phyloP scores from a whole-genome alignment of 2,888 invertebrate species.

The Abscondita cerata region DNA sequence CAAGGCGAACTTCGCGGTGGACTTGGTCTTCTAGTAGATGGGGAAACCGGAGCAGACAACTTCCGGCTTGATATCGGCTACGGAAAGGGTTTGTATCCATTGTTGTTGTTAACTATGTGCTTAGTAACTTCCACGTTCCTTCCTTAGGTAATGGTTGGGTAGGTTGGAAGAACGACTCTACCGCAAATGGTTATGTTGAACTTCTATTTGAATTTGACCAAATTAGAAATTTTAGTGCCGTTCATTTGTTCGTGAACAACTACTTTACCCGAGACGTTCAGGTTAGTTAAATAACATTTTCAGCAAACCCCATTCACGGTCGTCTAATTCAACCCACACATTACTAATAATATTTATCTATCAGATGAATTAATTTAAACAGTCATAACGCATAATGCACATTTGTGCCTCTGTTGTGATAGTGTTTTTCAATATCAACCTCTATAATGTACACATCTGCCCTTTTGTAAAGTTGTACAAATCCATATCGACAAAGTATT shows the following conservation, averaged over 20 bases:
- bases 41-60: slow-evolving; percentile 68
- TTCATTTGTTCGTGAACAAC: slow-evolving; percentile 75
- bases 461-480: too few relatives aligned
- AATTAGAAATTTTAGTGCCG: slow-evolving; percentile 70
- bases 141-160: slow-evolving; percentile 74
- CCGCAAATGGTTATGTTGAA: slow-evolving; percentile 65
- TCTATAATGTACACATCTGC: too few relatives aligned
- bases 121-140: slow-evolving; percentile 38
- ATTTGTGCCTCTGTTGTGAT: too few relatives aligned
- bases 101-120: slow-evolving; percentile 22
- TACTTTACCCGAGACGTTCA: slow-evolving; percentile 72
- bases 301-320: too few relatives aligned
- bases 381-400: too few relatives aligned
- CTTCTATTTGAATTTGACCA: slow-evolving; percentile 75
- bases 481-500: too few relatives aligned
- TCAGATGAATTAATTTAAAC: too few relatives aligned
- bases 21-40: slow-evolving; percentile 74
- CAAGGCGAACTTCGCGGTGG: slow-evolving; percentile 64
- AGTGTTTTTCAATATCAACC: too few relatives aligned
- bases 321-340: too few relatives aligned
- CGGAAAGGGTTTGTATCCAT: slow-evolving; percentile 62
- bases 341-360: too few relatives aligned
- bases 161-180: slow-evolving; percentile 72
- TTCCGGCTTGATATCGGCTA: slow-evolving; percentile 66
- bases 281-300: slow-evolving; percentile 55